phyloP scores from a whole-genome alignment of 2,113 vertebrate species.

The Etheostoma spectabile region DNA sequence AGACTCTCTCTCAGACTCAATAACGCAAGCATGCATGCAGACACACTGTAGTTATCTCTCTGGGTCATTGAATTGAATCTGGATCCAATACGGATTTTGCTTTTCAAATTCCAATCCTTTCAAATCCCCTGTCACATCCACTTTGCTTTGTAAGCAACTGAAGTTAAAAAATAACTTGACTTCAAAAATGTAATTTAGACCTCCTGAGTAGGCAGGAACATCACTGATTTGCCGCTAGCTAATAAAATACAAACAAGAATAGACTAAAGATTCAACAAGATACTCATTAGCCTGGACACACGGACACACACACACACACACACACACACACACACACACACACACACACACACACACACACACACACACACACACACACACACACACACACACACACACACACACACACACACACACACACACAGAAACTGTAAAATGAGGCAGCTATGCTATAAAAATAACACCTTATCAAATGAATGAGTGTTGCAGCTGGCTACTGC shows the following conservation, averaged over 20 bases:
- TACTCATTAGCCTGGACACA: background rate
- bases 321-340: slow-evolving; percentile 5
- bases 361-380: slow-evolving; percentile 8
- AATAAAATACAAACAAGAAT: background rate
- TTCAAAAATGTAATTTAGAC: background rate
- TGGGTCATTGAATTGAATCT: background rate
- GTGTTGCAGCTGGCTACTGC: slow-evolving; percentile 9
- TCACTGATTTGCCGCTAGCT: background rate
- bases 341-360: slow-evolving; percentile 6
- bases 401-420: background rate
- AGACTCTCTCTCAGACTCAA: background rate
- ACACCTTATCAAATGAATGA: slow-evolving; percentile 60
- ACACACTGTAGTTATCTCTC: background rate
- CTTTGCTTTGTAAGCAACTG: background rate
- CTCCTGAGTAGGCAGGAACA: background rate
- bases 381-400: slow-evolving; percentile 15
- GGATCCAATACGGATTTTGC: background rate
- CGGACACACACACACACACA: background rate
- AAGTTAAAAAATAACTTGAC: background rate
- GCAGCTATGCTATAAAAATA: slow-evolving; percentile 52
- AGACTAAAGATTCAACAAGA: background rate
- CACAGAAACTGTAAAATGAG: slow-evolving; percentile 15
- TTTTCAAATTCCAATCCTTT: background rate
- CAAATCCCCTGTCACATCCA: background rate
- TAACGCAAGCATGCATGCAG: background rate